Evolutionary conservation across 2,888 invertebrate species (phyloP).

Genomic region (Xiphydria camelus): DNA sequence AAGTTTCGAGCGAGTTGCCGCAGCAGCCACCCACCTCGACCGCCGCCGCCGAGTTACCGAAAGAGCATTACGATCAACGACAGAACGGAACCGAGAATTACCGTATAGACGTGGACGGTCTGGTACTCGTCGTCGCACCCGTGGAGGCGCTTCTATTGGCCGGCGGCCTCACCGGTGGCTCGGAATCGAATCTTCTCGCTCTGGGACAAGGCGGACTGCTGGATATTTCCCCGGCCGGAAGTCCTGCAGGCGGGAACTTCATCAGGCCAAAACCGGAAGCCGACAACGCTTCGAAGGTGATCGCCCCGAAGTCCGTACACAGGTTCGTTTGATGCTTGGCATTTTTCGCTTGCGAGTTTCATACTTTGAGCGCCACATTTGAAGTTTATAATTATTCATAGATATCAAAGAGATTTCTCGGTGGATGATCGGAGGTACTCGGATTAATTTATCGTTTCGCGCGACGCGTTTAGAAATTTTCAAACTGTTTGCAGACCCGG

Average conservation of each 20-base stretch:
- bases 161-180: slow-evolving; percentile 49
- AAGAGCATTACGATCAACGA: slow-evolving; percentile 67
- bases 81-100: slow-evolving; percentile 80
- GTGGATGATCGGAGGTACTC: too few relatives aligned
- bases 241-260: slow-evolving; percentile 31
- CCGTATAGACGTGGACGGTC: slow-evolving; percentile 69
- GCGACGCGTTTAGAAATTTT: too few relatives aligned
- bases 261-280: slow-evolving; percentile 33
- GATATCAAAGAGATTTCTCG: too few relatives aligned
- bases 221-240: too few relatives aligned
- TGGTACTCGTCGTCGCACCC: slow-evolving; percentile 70
- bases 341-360: slow-evolving; percentile 1
- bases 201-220: slow-evolving; percentile 11
- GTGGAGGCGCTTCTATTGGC: slow-evolving; percentile 65
- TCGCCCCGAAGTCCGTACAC: slow-evolving; percentile 20
- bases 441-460: too few relatives aligned
- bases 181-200: slow-evolving; percentile 7
- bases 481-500: slow-evolving; percentile 62
- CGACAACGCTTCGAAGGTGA: slow-evolving; percentile 17
- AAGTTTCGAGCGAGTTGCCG: slow-evolving; percentile 2
- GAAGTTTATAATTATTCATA: too few relatives aligned
- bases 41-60: background rate
- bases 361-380: too few relatives aligned
- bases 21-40: background rate
- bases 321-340: slow-evolving; percentile 12